Conservation (phyloP, 2,797 vertebrate genomes). For the Neostethus bicornis region DNA sequence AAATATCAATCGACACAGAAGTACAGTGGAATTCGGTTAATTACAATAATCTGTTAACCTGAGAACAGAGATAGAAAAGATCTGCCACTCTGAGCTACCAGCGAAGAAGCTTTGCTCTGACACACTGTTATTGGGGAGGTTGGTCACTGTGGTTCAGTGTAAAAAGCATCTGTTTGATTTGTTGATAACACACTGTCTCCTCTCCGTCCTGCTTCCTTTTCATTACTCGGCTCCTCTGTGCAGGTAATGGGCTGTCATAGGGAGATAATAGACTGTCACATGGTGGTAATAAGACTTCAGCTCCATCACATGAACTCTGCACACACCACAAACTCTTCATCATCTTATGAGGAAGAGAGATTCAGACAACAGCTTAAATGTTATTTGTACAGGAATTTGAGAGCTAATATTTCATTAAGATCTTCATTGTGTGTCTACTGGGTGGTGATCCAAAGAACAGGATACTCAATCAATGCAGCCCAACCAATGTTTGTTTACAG, state of each 20-base stretch:
- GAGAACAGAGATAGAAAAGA: conserved; percentile 5
- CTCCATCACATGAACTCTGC: conserved; percentile 45
- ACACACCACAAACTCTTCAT: conserved; percentile 33
- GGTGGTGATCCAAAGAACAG: no score
- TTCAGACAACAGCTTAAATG: conserved; percentile 12
- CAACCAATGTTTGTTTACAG: no score
- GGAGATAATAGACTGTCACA: conserved; percentile 72
- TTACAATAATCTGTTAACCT: neutral
- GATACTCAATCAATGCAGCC: no score
- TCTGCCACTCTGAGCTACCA: neutral
- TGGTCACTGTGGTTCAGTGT: conserved; percentile 17
- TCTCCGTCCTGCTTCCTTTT: conserved; percentile 59
- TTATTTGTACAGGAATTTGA: conserved; percentile 19
- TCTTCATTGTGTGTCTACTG: conserved; percentile 3
- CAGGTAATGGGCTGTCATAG: conserved; percentile 73
- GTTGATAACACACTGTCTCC: conserved; percentile 62
- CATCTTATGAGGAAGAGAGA: conserved; percentile 26
- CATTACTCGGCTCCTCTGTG: conserved; percentile 66
- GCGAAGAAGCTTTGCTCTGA: conserved; percentile 8
- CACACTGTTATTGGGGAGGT: conserved; percentile 18
- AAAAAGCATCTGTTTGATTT: conserved; percentile 68
- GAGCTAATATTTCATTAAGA: conserved; percentile 1
- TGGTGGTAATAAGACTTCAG: conserved; percentile 56
- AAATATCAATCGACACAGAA: no score
- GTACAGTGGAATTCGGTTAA: no score